Percentiles rank a stretch among this genome's conserved stretches.
Evolutionary conservation across 2,113 vertebrate species (phyloP).

Genomic region (Cathartes aura): DNA sequence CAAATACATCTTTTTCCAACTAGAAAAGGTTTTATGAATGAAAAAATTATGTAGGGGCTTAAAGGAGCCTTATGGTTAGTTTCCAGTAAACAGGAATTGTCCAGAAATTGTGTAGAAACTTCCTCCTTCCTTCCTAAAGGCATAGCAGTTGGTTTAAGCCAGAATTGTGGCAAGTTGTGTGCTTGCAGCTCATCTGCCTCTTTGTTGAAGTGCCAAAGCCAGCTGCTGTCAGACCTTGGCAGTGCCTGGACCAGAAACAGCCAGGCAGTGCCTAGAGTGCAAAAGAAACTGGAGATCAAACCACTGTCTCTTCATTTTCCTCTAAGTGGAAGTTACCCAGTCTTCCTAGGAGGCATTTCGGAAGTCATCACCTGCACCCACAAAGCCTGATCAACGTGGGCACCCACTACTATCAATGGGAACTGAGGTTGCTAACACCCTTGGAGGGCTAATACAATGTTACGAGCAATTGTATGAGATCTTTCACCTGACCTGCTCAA

Average conservation of each 20-base stretch:
- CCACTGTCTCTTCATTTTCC: not conserved
- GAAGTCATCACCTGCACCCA: not conserved
- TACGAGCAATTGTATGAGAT: not conserved
- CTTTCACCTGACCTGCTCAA: not conserved
- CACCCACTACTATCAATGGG: fast-evolving
- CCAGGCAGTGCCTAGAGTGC: not conserved
- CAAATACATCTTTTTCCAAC: not conserved
- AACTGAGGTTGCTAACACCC: not conserved
- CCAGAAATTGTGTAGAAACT: not conserved
- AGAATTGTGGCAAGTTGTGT: not conserved
- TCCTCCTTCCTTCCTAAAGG: not conserved
- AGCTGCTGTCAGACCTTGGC: not conserved
- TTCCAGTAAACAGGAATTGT: not conserved
- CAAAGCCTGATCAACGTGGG: not conserved
- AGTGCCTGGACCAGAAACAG: not conserved
- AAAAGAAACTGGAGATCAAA: not conserved
- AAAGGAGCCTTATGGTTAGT: not conserved
- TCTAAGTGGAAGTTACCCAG: not conserved
- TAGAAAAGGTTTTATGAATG: not conserved
- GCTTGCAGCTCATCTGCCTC: not conserved
- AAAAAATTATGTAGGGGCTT: not conserved
- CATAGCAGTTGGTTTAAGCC: not conserved
- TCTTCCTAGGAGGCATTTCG: not conserved
- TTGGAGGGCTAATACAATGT: not conserved
- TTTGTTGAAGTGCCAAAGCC: not conserved